Base-by-base conservation (phyloP, 1,140 invertebrate species). In the Heliconius hermathena region DNA sequence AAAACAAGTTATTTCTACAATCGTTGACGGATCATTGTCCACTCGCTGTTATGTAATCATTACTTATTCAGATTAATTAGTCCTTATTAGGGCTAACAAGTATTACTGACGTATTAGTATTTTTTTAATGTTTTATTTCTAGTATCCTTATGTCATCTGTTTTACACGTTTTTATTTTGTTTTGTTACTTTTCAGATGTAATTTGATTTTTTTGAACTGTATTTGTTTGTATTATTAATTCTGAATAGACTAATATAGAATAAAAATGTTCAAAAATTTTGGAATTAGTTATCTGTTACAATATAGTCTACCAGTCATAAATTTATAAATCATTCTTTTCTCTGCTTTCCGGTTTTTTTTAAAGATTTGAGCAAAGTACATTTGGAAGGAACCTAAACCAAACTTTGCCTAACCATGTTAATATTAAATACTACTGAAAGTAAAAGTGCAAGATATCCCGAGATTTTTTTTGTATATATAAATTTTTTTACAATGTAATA, bases 31-130 rank as follows among this genome's bases (percentile, higher is more conserved):
- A 66, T 66, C 60, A 29, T 66, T 66, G 60, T 66, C 22, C 60
- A 66, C 22, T 66, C 60, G 26, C 60, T 29, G 11, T 66, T 66
- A 66, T 66, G 60, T 66, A 66, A 66, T 16, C 60, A 29, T 66
- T 26, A 66, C 60, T 16, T 60, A 60, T 60, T 29, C 26, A 66
- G 22, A 11, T 18, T 66, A 66, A 66, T 66, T 29, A 66, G 60
- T 66, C 26, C 60, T 66, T 66, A 66, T 66, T 66, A 29, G 26
- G 60, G 26, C 9, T 29, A 66, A 66, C 13, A 66, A 66, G 60
- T 29, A 66, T 16, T 66, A 29, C 26, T 26, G 22, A 26, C 22
- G 60, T n/a, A 16, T 1, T 26, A 22, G 41, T 16, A 16, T 22
- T 29, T 26, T 66, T 66, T 66, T 66, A 5, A 16, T 66, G 60